Percentiles rank a stretch among this genome's conserved stretches.
Conservation (phyloP, 2,888 invertebrate genomes). For the Halocaridina rubra region DNA sequence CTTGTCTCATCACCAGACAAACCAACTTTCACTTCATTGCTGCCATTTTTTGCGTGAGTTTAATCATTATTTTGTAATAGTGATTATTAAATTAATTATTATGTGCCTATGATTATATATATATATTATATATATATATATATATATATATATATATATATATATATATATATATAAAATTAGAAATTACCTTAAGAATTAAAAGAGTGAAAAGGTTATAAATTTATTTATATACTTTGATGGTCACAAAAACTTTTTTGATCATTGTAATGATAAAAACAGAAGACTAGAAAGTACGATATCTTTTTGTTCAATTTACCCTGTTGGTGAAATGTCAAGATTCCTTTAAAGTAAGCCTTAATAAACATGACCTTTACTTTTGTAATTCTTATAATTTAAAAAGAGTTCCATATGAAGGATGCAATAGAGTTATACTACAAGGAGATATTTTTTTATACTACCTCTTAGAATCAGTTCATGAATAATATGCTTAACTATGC, state of each 20-base stretch:
- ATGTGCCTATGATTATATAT: background rate
- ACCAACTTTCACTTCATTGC: background rate
- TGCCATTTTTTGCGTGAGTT: background rate
- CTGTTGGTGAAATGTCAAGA: constrained; percentile 19
- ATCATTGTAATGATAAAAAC: background rate
- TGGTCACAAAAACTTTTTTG: background rate
- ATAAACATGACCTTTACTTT: no score
- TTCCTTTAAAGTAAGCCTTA: background rate
- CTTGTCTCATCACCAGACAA: constrained; percentile 72
- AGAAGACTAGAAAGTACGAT: background rate
- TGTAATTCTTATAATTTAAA: no score
- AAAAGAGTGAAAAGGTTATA: no score
- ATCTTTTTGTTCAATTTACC: constrained; percentile 17
- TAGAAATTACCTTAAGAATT: no score
- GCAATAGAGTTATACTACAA: no score
- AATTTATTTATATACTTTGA: no score
- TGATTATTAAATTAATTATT: background rate
- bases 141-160: background rate
- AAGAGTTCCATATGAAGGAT: no score
- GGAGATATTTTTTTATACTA: no score
- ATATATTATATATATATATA: background rate
- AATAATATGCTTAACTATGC: no score
- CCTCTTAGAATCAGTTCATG: no score
- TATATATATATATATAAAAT: background rate
- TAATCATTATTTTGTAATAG: background rate